phyloP scores from a whole-genome alignment of 2,113 vertebrate genomes.

The Lepus timidus region DNA sequence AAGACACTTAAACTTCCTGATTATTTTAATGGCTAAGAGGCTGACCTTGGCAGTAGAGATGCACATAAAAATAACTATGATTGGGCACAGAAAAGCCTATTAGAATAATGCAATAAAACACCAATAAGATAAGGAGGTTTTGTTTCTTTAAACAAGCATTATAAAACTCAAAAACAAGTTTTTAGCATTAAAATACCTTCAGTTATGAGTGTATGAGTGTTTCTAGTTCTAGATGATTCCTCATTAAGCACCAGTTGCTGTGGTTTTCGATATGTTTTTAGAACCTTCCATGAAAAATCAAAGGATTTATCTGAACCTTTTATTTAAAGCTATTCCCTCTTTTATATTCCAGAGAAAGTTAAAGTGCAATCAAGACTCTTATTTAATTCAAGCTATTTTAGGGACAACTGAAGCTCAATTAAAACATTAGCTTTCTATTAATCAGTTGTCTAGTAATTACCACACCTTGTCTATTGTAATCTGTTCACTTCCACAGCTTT shows the following conservation, averaged over 20 bases:
- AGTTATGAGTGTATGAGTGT: slow-evolving; percentile 68
- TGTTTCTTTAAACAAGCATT: slow-evolving; percentile 47
- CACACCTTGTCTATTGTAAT: slow-evolving; percentile 74
- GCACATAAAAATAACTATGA: slow-evolving; percentile 73
- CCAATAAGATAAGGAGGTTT: slow-evolving; percentile 20
- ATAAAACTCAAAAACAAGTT: slow-evolving; percentile 69
- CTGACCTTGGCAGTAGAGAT: slow-evolving; percentile 57
- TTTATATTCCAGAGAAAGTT: slow-evolving; percentile 74
- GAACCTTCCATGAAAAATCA: slow-evolving; percentile 57
- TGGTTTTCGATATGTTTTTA: slow-evolving; percentile 41
- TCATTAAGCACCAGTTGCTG: slow-evolving; percentile 75
- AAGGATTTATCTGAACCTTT: slow-evolving; percentile 80
- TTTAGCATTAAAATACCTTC: slow-evolving; percentile 56
- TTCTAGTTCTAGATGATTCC: slow-evolving; percentile 71
- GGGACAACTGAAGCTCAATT: slow-evolving; percentile 58
- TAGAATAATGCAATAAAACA: slow-evolving; percentile 69
- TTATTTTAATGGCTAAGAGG: slow-evolving; percentile 75
- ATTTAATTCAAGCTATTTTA: slow-evolving; percentile 59
- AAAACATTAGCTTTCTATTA: slow-evolving; percentile 74
- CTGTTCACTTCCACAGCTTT: slow-evolving; percentile 62
- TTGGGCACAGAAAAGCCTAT: slow-evolving; percentile 58
- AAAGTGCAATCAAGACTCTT: slow-evolving; percentile 74
- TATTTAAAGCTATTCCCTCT: slow-evolving; percentile 76
- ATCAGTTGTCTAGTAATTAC: slow-evolving; percentile 76
- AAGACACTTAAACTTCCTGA: slow-evolving; percentile 60